phyloP scores from a whole-genome alignment of 2,113 vertebrate species.

The Anolis carolinensis region DNA sequence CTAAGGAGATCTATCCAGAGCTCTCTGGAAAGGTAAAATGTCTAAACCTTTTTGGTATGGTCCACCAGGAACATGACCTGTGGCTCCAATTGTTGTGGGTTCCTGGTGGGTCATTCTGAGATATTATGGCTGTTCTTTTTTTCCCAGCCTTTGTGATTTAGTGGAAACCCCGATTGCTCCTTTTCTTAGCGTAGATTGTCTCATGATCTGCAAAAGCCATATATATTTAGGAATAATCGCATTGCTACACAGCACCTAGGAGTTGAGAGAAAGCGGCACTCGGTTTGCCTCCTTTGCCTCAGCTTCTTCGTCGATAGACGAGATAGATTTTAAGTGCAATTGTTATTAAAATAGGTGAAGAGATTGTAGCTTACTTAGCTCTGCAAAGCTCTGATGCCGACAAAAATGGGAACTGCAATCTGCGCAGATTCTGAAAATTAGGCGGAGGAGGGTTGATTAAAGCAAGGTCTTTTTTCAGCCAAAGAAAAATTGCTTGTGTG shows the following conservation, averaged over 20 bases:
- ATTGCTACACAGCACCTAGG: neutral
- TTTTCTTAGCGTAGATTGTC: conserved; percentile 3
- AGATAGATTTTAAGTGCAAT: conserved; percentile 83
- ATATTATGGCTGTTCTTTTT: no score
- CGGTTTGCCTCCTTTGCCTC: conserved; percentile 1
- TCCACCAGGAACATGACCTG: neutral
- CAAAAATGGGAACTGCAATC: conserved; percentile 72
- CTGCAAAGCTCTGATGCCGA: conserved; percentile 79
- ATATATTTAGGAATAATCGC: conserved; percentile 63
- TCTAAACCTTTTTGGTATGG: neutral
- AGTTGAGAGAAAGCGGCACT: conserved; percentile 15
- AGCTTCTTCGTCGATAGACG: conserved; percentile 1
- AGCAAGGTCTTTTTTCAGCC: neutral
- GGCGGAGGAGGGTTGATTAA: neutral
- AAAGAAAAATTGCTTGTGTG: neutral
- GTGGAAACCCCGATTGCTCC: conserved; percentile 33
- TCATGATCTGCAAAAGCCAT: conserved; percentile 66
- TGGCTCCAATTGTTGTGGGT: neutral
- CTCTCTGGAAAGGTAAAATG: no score
- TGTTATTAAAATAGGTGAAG: conserved; percentile 73
- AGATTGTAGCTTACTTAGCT: conserved; percentile 71
- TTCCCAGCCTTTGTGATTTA: neutral
- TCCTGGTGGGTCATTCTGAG: neutral
- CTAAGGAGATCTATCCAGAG: neutral
- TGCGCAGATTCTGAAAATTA: conserved; percentile 55